Base-by-base conservation (phyloP, 2,888 invertebrate species). In the Didymodactylos carnosus region DNA sequence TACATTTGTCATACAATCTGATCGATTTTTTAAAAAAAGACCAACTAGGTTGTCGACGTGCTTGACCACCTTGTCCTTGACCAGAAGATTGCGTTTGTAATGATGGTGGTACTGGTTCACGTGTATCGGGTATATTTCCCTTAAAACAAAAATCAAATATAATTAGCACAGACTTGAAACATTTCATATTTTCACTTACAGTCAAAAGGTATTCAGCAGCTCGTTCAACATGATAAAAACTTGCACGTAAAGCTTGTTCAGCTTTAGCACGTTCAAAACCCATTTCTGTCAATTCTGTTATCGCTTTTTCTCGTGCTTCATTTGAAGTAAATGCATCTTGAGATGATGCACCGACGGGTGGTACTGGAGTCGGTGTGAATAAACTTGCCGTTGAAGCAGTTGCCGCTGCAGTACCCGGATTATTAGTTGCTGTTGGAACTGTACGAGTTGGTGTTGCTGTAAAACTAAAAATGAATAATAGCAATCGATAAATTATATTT, bases 321-420 rank as follows among this genome's bases (percentile, higher is more conserved):
- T 23, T 4, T 25, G 25, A 13, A 14, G 25, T 1, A 49, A 13
- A 13, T 25, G 49, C 2, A 13, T 25, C 13, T 23, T 23, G 25
- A 16, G 0, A 8, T 23, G 23, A 2, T n/a, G n/a, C n/a, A n/a
- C n/a, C n/a, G 11, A 1, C 0, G n/a, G 46, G 0, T 4, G 19
- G 3, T 13, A 10, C 23, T 10, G 23, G 0, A 46, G 46, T 3
- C 23, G 19, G 5, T 3, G 7, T 46, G 46, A 23, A 46, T n/a
- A 46, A n/a, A 7, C 7, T n/a, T 10, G 16, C 19, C 23, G 46
- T 8, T 2, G 19, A 13, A 7, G 25, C 23, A 27, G 27, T 25
- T 5, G 2, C 14, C 7, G 11, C n/a, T 51, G 51, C 5, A n/a
- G n/a, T 46, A n/a, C n/a, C 27, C 27, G 14, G 25, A 23, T 27